These are phyloP conservation scores for Neocrepidodera transversa DNA, from an alignment of 2,888 invertebrate genomes.

Conservation along the genomic window DNA sequence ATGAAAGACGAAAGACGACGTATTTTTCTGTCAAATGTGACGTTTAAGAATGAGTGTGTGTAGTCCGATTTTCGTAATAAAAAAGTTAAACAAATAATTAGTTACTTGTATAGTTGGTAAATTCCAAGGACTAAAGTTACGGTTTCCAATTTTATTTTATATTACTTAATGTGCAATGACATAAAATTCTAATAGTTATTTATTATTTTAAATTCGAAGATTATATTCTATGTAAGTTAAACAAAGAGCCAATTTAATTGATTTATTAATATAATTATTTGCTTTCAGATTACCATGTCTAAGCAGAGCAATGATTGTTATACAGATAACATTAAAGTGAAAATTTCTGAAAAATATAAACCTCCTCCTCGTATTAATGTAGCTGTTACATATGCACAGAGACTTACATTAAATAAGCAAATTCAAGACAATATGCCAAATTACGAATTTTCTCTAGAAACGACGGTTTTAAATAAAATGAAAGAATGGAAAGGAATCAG, in stretches of 20 bases:
- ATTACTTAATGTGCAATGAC: constrained; percentile 18
- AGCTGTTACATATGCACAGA: constrained; percentile 65
- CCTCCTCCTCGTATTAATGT: constrained; percentile 75
- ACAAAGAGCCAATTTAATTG: constrained; percentile 7
- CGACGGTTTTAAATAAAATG: constrained; percentile 74
- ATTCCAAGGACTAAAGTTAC: constrained; percentile 14
- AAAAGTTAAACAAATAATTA: constrained; percentile 20
- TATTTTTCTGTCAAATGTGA: constrained; percentile 9
- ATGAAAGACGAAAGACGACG: too few species aligned
- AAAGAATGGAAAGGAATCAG: constrained; percentile 74
- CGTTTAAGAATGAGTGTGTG: constrained; percentile 15
- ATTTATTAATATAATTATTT: constrained; percentile 11
- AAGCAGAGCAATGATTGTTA: constrained; percentile 59
- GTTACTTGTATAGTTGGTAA: constrained; percentile 10
- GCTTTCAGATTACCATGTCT: constrained; percentile 44
- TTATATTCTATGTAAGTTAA: constrained; percentile 6
- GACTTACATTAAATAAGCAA: constrained; percentile 63
- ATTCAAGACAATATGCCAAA: constrained; percentile 65
- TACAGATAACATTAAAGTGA: constrained; percentile 87
- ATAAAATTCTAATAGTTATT: constrained; percentile 6
- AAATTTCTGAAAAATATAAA: constrained; percentile 87
- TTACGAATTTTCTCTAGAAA: constrained; percentile 79
- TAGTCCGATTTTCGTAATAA: constrained; percentile 21
- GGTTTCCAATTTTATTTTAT: constrained; percentile 14
- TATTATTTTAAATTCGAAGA: constrained; percentile 13